phyloP scores from a whole-genome alignment of 2,113 vertebrate species.

The Pangasianodon hypophthalmus region DNA sequence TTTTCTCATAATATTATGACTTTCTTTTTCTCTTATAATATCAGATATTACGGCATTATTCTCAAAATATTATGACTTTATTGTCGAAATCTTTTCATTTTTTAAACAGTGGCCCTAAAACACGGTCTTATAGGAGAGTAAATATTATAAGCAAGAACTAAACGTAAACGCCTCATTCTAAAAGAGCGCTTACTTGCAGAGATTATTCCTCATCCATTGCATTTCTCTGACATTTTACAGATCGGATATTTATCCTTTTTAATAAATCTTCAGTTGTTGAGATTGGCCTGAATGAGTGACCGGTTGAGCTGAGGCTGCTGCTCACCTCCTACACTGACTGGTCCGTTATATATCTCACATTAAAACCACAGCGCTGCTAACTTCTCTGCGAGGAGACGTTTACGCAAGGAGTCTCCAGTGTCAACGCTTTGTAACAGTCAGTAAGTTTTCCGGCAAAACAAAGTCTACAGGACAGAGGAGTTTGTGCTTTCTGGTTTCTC shows the following conservation, averaged over 20 bases:
- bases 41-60: not conserved
- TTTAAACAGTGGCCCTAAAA: not conserved
- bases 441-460: not conserved
- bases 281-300: slow-evolving; percentile 53
- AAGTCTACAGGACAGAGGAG: not conserved
- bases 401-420: not conserved
- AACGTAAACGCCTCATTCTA: not conserved
- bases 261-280: slow-evolving; percentile 51
- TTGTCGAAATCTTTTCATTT: not conserved
- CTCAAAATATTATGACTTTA: not conserved
- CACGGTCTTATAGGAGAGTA: not conserved
- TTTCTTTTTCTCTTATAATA: not conserved
- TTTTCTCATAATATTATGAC: not conserved
- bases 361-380: not conserved
- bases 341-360: not conserved
- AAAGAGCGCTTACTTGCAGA: not conserved
- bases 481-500: not conserved
- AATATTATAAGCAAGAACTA: not conserved
- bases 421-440: not conserved
- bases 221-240: slow-evolving; percentile 50
- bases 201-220: not conserved
- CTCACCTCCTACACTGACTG: slow-evolving; percentile 25
- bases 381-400: not conserved
- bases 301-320: slow-evolving; percentile 57
- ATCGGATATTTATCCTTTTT: slow-evolving; percentile 52